Conservation (phyloP, 2,888 invertebrate species). For the Caenorhabditis parvicauda region DNA sequence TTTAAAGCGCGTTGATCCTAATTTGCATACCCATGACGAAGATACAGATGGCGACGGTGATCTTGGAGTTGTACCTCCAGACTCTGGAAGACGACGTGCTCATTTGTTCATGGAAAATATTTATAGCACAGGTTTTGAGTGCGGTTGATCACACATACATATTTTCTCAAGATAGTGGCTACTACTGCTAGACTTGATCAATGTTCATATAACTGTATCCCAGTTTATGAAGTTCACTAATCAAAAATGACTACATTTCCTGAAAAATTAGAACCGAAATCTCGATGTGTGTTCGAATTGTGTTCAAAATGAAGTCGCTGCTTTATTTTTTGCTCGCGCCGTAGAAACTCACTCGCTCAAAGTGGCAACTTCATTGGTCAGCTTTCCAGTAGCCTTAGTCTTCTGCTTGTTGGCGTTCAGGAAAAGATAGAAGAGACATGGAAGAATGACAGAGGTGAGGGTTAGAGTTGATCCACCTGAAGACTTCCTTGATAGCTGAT, state of each 20-base stretch:
- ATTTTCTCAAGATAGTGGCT: conserved; percentile 3
- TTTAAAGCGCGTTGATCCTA: neutral
- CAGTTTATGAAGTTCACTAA: too few species aligned
- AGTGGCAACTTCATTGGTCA: conserved; percentile 15
- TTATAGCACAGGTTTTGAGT: too few species aligned
- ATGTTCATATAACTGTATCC: too few species aligned
- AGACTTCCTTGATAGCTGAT: neutral
- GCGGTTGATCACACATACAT: neutral
- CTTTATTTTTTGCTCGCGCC: neutral
- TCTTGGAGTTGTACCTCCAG: conserved; percentile 17
- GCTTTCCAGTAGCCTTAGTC: conserved; percentile 22
- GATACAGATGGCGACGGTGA: conserved; percentile 30
- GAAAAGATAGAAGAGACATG: conserved; percentile 54
- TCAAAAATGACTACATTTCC: too few species aligned
- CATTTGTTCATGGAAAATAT: neutral
- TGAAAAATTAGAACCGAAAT: neutral
- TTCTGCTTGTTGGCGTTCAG: conserved; percentile 40
- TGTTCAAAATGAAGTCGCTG: neutral
- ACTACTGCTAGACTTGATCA: too few species aligned
- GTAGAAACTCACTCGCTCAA: conserved; percentile 16
- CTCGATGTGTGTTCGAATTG: conserved; percentile 3
- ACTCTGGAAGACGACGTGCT: conserved; percentile 14
- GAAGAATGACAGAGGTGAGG: conserved; percentile 54
- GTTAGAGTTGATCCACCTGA: conserved; percentile 49
- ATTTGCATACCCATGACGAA: conserved; percentile 26